Conservation (phyloP, 1,140 invertebrate species). For the Neodiprion fabricii region DNA sequence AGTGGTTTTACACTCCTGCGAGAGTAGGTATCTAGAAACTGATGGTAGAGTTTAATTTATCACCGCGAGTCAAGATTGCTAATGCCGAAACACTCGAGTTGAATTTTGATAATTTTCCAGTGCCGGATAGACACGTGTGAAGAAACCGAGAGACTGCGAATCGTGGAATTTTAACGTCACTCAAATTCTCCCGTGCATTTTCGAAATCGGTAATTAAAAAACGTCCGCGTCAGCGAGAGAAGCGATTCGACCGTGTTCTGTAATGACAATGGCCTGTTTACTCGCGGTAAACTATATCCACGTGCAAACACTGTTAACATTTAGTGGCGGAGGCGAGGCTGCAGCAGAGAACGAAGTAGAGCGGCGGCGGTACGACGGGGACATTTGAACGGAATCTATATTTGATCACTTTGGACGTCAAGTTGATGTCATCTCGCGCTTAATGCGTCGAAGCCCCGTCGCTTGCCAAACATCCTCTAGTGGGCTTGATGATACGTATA, state of each 20-base stretch:
- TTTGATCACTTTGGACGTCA: slow-evolving; percentile 1
- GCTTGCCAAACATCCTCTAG: slow-evolving; percentile 4
- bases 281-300: not conserved
- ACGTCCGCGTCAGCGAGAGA: not conserved
- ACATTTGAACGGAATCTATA: not conserved
- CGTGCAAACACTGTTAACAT: not conserved
- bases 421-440: slow-evolving; percentile 6
- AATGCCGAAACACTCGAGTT: too few relatives aligned
- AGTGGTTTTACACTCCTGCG: too few relatives aligned
- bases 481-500: not conserved
- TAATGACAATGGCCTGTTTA: not conserved
- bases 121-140: not conserved
- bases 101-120: too few relatives aligned
- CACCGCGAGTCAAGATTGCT: too few relatives aligned
- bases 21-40: too few relatives aligned
- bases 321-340: not conserved
- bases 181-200: too few relatives aligned
- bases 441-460: slow-evolving; percentile 6
- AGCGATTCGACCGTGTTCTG: not conserved
- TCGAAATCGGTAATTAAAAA: not conserved
- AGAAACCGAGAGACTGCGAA: not conserved
- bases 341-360: not conserved
- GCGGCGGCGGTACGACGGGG: not conserved
- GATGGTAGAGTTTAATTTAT: too few relatives aligned
- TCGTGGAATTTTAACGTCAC: not conserved